phyloP scores from a whole-genome alignment of 1,140 invertebrate species.

The Ceratitis capitata region DNA sequence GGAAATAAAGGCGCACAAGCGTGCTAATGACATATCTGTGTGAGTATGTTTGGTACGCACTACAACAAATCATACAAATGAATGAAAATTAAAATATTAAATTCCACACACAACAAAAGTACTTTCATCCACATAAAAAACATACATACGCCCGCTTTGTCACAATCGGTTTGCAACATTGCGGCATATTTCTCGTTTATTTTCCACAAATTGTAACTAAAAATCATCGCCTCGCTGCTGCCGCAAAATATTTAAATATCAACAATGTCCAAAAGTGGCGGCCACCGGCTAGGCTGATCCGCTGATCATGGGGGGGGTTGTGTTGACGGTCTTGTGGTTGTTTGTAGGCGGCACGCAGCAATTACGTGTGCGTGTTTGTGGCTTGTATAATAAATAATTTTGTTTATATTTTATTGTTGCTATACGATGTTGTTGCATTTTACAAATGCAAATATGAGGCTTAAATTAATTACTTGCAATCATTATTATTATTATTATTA shows the following conservation, averaged over 20 bases:
- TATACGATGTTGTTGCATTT: background rate
- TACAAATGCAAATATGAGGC: slow-evolving; percentile 12
- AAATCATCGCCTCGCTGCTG: background rate
- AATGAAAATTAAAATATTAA: slow-evolving; percentile 24
- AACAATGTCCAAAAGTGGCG: background rate
- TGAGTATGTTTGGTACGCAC: background rate
- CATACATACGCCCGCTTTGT: background rate
- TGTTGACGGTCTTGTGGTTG: background rate
- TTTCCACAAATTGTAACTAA: background rate
- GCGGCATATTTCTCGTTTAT: background rate
- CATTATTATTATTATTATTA: slow-evolving; percentile 34
- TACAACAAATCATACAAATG: background rate
- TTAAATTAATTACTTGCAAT: slow-evolving; percentile 26
- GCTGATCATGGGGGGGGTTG: background rate
- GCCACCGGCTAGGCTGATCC: too few species aligned
- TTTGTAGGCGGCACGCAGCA: background rate
- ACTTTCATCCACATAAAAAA: background rate
- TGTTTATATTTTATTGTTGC: background rate
- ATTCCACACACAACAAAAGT: background rate
- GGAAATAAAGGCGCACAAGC: background rate
- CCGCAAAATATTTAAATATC: background rate
- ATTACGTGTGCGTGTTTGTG: background rate
- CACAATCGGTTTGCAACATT: background rate
- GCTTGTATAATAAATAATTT: background rate
- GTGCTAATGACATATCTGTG: background rate